Evolutionary conservation across 2,888 invertebrate species (phyloP), one percentile per base, ranked within the genome.

Genomic region (Chrysomela aeneicollis): DNA sequence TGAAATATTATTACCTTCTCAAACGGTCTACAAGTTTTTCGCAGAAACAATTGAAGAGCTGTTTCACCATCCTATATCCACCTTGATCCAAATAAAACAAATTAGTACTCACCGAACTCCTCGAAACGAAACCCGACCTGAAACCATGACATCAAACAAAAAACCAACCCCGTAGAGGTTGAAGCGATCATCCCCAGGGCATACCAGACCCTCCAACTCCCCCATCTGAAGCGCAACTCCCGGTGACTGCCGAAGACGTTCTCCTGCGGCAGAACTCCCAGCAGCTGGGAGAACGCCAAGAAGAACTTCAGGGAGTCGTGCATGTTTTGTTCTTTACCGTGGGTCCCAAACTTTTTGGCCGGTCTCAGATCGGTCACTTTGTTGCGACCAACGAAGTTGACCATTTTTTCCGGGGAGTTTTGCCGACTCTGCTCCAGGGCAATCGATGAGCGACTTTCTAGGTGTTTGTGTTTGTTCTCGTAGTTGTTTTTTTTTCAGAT

Each of bases 221-320:
- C 64, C 73, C 73, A 73, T 30, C n/a, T 67, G 55, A 73, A 73
- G 5, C 57, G 35, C 17, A 66, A 26, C 5, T 73, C 69, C 0
- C 35, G 65, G 12, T 70, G 67, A 17, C 67, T 63, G 52, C 71
- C 71, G 19, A 50, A 71, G 37, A 47, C 61, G n/a, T 66, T 67
- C 8, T 69, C 66, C 9, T 70, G 67, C 49, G 65, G 73, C 54
- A 55, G 51, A 52, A 63, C 54, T 57, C 61, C 74, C 61, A 65
- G 62, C 37, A 69, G 22, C 53, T 69, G 71, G n/a, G 63, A 68
- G 52, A 68, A 59, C 18, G 37, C 63, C 9, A 65, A 19, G 9
- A 67, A 59, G 47, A 61, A 64, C 49, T 54, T 67, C 19, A 66
- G 55, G 10, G 68, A 72, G 8, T 65, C 60, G 17, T 63, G 59